phyloP scores from a whole-genome alignment of 2,113 vertebrate genomes.

The Cavia porcellus region DNA sequence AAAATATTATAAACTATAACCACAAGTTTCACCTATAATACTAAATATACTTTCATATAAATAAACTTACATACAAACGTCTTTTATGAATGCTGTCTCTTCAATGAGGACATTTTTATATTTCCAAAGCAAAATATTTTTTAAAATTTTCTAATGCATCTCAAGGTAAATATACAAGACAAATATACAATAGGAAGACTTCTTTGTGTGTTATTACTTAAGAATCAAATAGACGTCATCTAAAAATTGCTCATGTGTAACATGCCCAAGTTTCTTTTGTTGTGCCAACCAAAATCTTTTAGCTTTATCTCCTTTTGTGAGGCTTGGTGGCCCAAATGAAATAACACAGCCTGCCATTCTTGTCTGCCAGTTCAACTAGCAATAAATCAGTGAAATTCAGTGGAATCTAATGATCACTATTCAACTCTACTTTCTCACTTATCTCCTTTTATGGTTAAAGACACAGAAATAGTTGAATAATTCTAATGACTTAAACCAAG shows the following conservation, averaged over 20 bases:
- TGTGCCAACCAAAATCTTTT: conserved; percentile 45
- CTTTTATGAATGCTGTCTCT: not conserved
- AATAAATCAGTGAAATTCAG: conserved; percentile 16
- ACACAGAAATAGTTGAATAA: conserved; percentile 69
- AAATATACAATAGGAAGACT: not conserved
- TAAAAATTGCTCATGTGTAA: not conserved
- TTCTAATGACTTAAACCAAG: conserved; percentile 68
- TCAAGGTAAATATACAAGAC: conserved; percentile 43
- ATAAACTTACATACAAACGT: not conserved
- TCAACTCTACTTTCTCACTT: conserved; percentile 58
- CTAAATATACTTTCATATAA: conserved; percentile 1
- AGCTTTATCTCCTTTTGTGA: conserved; percentile 8
- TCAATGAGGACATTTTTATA: not conserved
- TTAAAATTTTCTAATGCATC: not conserved
- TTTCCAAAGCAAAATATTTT: not conserved
- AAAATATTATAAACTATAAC: not conserved
- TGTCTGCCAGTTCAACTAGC: conserved; percentile 16
- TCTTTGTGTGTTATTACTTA: conserved; percentile 47
- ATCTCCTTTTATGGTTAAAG: conserved; percentile 68
- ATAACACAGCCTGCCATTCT: conserved; percentile 38
- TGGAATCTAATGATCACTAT: conserved; percentile 26
- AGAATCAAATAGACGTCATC: conserved; percentile 35
- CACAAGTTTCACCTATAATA: conserved; percentile 37
- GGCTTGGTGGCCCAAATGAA: not conserved
- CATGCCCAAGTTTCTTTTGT: not conserved